phyloP scores from a whole-genome alignment of 1,140 invertebrate genomes.

The Drosophila santomea region DNA sequence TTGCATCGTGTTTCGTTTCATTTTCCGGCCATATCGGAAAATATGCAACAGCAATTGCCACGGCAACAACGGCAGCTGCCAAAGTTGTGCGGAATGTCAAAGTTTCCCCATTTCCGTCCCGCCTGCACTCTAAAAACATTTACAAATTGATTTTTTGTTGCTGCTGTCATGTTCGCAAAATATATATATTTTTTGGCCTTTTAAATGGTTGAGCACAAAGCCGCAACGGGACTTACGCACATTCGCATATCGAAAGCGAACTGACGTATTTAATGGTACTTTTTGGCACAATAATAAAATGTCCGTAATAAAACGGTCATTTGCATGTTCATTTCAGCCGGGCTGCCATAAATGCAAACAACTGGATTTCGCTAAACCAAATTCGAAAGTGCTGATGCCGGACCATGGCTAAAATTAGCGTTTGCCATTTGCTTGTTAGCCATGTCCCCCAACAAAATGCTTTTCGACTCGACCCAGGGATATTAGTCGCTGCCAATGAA shows the following conservation, averaged over 20 bases:
- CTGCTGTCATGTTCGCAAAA: conserved; percentile 32
- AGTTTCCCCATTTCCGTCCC: conserved; percentile 40
- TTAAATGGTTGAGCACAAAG: conserved; percentile 42
- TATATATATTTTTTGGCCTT: conserved; percentile 2
- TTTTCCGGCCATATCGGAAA: conserved; percentile 47
- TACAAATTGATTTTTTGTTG: conserved; percentile 80
- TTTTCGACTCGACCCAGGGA: conserved; percentile 32
- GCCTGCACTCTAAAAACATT: conserved; percentile 69
- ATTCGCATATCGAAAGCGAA: conserved; percentile 11
- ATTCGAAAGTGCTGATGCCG: conserved; percentile 9
- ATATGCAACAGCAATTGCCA: conserved; percentile 42
- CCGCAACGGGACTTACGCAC: conserved; percentile 60
- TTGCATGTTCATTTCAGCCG: conserved; percentile 64
- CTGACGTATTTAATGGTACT: conserved; percentile 72
- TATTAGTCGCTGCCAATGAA: conserved; percentile 5
- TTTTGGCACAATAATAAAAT: conserved; percentile 73
- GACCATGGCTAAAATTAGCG: conserved; percentile 47
- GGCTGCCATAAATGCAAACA: conserved; percentile 44
- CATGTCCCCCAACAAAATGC: conserved; percentile 17
- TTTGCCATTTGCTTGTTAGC: conserved; percentile 54
- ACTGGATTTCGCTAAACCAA: conserved; percentile 30
- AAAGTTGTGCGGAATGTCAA: conserved; percentile 71
- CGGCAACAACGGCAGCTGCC: conserved; percentile 40
- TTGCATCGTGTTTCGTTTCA: conserved; percentile 5
- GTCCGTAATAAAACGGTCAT: conserved; percentile 74